Percentiles rank a stretch among this genome's conserved stretches.
Evolutionary conservation across 2,113 vertebrate species (phyloP).

Genomic region (Sapajus apella): DNA sequence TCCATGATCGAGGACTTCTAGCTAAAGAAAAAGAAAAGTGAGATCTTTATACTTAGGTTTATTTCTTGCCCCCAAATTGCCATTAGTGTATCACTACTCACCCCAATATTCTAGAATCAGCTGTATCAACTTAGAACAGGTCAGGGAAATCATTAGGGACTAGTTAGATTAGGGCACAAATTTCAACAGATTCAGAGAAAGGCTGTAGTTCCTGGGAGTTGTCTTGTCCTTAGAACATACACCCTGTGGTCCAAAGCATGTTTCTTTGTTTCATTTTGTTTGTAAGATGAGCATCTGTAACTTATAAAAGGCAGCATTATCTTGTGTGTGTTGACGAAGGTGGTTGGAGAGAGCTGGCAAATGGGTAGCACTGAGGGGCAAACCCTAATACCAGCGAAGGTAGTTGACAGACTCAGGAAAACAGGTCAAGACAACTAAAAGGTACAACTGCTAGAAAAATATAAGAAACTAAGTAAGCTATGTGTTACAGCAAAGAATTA

Average conservation of each 20-base stretch:
- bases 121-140: background rate
- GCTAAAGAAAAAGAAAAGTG: background rate
- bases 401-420: background rate
- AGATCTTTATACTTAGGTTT: rapidly evolving
- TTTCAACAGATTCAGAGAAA: background rate
- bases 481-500: background rate
- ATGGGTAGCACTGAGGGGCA: background rate
- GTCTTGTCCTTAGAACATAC: background rate
- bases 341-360: background rate
- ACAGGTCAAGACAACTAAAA: background rate
- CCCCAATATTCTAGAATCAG: background rate
- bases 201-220: background rate
- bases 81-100: background rate
- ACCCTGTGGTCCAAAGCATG: background rate
- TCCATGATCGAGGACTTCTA: background rate
- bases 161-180: background rate
- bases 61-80: background rate
- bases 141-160: background rate
- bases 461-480: background rate
- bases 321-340: background rate
- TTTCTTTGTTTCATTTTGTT: background rate
- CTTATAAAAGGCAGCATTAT: background rate
- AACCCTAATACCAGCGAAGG: too few species aligned
- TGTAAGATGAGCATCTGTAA: background rate
- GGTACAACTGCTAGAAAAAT: background rate